Base-by-base conservation (phyloP, 2,113 vertebrate species). In the Symphodus melops region DNA sequence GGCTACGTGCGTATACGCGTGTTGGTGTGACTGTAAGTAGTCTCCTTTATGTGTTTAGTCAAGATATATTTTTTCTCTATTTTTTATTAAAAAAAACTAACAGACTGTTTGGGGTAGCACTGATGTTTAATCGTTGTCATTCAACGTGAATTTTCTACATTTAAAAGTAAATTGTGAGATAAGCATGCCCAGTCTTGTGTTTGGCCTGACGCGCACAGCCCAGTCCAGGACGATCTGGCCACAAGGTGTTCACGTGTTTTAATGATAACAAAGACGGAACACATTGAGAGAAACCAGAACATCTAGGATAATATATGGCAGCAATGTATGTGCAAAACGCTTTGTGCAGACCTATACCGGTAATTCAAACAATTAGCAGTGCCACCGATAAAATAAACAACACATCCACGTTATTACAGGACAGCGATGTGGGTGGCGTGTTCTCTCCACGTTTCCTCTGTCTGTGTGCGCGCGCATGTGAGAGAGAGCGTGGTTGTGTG, bases 201-300 rank as follows among this genome's bases (percentile, higher is more conserved):
- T 79, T 81, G 74, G 60, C 81, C 74, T 73, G 52, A 51, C 13
- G 36, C 51, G 53, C 37, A 55, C 67, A 46, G 60, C 28, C 42
- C 49, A 68, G 80, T 58, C 52, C 23, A 41, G 28, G 64, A 64
- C 46, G 57, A 77, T 52, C 51, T n/a, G 71, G 75, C 82, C 87
- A 85, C 85, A 71, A 46, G 88, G 69, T 75, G 83, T 54, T 75
- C 79, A 82, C 79, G 79, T 72, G 85, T 84, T 87, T 87, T 66
- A 81, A 58, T 70, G 44, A 81, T 67, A 79, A 82, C 77, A 85
- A 81, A 83, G 74, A 83, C 49, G 44, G 52, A 81, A 85, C 44
- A 76, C 76, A 39, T 49, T 23, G 62, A 77, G 62, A 8, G 11
- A 54, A 56, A 79, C n/a, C n/a, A n/a, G n/a, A n/a, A n/a, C n/a